Evolutionary conservation across 37 sponge, comb jelly and placozoan genomes (phyloP), one percentile per base, ranked within the genome.

Genomic region (Corticium candelabrum): DNA sequence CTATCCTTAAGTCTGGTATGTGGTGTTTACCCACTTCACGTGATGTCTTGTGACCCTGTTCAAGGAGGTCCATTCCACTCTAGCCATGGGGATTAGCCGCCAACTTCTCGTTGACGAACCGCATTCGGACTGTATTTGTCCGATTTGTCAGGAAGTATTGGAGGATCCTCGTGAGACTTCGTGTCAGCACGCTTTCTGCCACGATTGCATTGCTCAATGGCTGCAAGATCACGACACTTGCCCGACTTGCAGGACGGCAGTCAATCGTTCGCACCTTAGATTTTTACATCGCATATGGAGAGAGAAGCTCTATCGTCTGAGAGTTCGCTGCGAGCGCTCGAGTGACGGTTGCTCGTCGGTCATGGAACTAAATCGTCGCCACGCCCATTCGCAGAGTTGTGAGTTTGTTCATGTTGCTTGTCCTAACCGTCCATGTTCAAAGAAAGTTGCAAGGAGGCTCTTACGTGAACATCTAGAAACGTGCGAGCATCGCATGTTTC

Each of bases 111-210:
- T 85, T 29, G 81, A 85, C 38, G 37, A 37, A 7, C 68, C 74
- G 0, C 85, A 78, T 39, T 35, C 33, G 2, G 85, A 85, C 40
- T 85, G 85, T 57, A 5, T 85, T 15, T 85, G 85, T 32, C 40
- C 74, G 21, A 85, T 85, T 34, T 85, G 85, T 37, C 70, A 37
- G 0, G 85, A 85, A 38, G 85, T 85, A 5, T 27, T 85, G 41
- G 85, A 85, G 36, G 85, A 85, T 62, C 81, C 85, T 11, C 75
- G 35, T 7, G 85, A 85, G 37, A 85, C 85, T 37, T 62, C 67
- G 38, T 85, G 85, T 39, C 85, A 85, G 68, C 85, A 85, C 41
- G 85, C 81, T 29, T 85, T 85, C 68, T 85, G 85, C 41, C 41
- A 75, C 39, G 41, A 36, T 7, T 85, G 85, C 77, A 82, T 82